These are phyloP conservation scores for Nerophis lumbriciformis DNA, from an alignment of 2,113 vertebrate species.

Conservation along the genomic window DNA sequence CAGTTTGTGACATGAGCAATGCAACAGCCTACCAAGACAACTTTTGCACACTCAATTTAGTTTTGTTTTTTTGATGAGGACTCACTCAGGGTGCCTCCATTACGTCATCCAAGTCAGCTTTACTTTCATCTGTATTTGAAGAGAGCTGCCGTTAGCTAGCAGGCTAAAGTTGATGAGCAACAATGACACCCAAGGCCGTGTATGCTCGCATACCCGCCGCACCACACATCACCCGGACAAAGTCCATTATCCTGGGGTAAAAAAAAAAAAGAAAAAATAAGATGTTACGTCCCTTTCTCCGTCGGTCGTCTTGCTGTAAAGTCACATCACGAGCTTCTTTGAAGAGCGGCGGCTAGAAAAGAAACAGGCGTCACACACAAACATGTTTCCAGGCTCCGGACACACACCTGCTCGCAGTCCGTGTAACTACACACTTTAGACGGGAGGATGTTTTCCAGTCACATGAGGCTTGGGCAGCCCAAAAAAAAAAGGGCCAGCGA, in stretches of 20 bases:
- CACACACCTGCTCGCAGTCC: slow-evolving; percentile 1
- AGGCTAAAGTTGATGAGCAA: slow-evolving; percentile 56
- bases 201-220: slow-evolving; percentile 35
- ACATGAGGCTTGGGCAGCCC: too few relatives aligned
- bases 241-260: slow-evolving; percentile 47
- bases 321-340: slow-evolving; percentile 48
- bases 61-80: neutral
- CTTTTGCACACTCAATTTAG: too few relatives aligned
- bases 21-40: neutral
- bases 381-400: slow-evolving; percentile 42
- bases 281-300: slow-evolving; percentile 19
- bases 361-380: slow-evolving; percentile 70
- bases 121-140: slow-evolving; percentile 49
- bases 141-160: slow-evolving; percentile 50
- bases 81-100: slow-evolving; percentile 59
- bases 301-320: slow-evolving; percentile 40
- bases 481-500: neutral
- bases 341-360: slow-evolving; percentile 47
- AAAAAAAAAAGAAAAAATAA: neutral
- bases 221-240: slow-evolving; percentile 24
- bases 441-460: neutral
- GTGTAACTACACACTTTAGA: neutral
- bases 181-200: slow-evolving; percentile 58
- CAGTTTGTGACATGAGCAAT: neutral
- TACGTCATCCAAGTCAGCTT: slow-evolving; percentile 44